Evolutionary conservation across 2,888 invertebrate genomes (phyloP).

Genomic region (Andricus quercusramuli): DNA sequence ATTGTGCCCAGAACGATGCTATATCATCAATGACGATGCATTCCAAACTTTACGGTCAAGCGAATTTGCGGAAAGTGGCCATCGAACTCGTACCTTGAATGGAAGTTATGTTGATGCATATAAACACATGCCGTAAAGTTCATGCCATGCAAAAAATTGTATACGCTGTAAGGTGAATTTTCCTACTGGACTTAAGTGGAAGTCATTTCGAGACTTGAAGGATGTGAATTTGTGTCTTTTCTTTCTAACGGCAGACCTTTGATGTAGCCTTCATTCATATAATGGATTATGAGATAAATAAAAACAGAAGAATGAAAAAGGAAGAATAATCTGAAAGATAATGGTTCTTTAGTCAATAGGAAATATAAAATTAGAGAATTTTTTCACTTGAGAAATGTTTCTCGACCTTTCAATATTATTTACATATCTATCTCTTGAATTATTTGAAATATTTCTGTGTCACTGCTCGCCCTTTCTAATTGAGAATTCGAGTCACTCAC

Average conservation of each 20-base stretch:
- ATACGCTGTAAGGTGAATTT: background rate
- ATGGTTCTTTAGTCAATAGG: background rate
- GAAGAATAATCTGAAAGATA: background rate
- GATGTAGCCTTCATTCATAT: background rate
- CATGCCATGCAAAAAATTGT: background rate
- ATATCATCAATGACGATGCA: slow-evolving; percentile 26
- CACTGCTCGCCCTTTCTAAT: background rate
- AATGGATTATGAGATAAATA: background rate
- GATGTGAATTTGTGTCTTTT: background rate
- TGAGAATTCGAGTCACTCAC: background rate
- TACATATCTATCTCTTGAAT: background rate
- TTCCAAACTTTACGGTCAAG: slow-evolving; percentile 4
- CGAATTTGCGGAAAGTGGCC: background rate
- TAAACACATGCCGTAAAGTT: background rate
- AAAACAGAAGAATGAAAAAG: background rate
- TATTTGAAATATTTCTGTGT: background rate
- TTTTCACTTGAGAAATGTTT: too few relatives aligned
- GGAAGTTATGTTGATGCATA: slow-evolving; percentile 24
- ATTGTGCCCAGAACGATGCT: background rate
- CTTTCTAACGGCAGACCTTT: slow-evolving; percentile 8
- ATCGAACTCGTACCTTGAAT: slow-evolving; percentile 10
- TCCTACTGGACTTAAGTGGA: slow-evolving; percentile 12
- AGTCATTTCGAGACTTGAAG: slow-evolving; percentile 1
- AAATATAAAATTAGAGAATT: background rate
- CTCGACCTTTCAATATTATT: background rate